Evolutionary conservation across 2,113 vertebrate genomes (phyloP).

Genomic region (Apteryx mantelli): DNA sequence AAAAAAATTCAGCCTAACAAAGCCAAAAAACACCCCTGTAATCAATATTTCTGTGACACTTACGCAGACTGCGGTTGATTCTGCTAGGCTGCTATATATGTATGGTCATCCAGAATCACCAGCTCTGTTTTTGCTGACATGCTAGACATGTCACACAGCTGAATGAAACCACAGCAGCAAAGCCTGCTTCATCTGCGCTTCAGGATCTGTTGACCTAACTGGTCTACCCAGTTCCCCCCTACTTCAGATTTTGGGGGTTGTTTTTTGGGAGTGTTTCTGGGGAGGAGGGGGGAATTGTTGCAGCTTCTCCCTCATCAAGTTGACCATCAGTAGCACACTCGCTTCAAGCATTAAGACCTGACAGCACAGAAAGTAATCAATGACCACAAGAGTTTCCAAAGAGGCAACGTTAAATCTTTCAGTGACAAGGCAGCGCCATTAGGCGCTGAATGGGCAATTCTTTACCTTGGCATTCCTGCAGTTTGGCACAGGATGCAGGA

Average conservation of each 20-base stretch:
- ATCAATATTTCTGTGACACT: neutral
- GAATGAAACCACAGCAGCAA: neutral
- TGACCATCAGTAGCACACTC: too few relatives aligned
- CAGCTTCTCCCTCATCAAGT: neutral
- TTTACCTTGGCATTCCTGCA: neutral
- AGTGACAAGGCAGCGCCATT: too few relatives aligned
- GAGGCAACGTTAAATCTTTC: neutral
- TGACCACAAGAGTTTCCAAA: neutral
- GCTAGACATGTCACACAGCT: accelerated
- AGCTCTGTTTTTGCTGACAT: neutral
- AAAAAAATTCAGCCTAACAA: neutral
- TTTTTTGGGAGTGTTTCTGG: too few relatives aligned
- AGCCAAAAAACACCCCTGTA: accelerated
- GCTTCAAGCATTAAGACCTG: neutral
- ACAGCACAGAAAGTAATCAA: too few relatives aligned
- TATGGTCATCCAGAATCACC: neutral
- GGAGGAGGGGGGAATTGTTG: neutral
- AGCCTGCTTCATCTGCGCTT: accelerated
- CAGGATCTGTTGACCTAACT: neutral
- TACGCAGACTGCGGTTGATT: neutral
- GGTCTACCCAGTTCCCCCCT: neutral
- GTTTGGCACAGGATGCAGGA: accelerated
- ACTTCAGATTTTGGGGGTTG: too few relatives aligned
- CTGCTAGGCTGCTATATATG: accelerated
- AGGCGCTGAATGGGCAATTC: neutral